Base-by-base conservation (phyloP, 2,797 vertebrate genomes). In the Phalanger gymnotis region DNA sequence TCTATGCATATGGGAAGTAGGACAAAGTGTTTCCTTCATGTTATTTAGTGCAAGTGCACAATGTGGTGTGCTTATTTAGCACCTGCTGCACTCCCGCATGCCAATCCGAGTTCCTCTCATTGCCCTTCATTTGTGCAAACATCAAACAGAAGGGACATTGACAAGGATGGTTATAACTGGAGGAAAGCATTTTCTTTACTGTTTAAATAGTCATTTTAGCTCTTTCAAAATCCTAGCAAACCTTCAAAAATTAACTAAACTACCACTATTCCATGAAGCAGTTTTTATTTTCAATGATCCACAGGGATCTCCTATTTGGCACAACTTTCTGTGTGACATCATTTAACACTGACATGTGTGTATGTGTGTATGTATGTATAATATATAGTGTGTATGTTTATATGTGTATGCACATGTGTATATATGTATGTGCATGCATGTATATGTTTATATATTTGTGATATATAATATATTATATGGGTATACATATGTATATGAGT, bases 91-190 rank as follows among this genome's bases (percentile, higher is more conserved):
- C 34, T 47, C 25, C 61, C 96, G 96, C 55, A 81, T 53, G 81
- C 47, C 93, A 93, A 56, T 54, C 5, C 12, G 34, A 1, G 12
- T 40, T 34, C 1, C 87, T 19, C 28, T 93, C 53, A 57, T 81
- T 81, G 54, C 10, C 51, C 31, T 61, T 91, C 58, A 87, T 11
- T 90, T 90, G 1, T 53, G 58, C 27, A 95, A 91, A 92, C 4
- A 92, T 40, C 89, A 92, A 53, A 91, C 93, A 93, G 93, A 95
- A 97, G 91, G 90, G 25, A 54, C 53, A 52, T 19, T 54, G 54
- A 91, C 12, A 34, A 93, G 30, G 22, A 92, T 40, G 4, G 13
- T 92, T 96, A 57, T 66, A 53, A 87, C 91, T 93, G 34, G 31
- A 92, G 61, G 81, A 90, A 93, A 92, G 13, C 31, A 31, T 34